Conservation (phyloP, 1,140 invertebrate genomes). For the Drosophila mauritiana region DNA sequence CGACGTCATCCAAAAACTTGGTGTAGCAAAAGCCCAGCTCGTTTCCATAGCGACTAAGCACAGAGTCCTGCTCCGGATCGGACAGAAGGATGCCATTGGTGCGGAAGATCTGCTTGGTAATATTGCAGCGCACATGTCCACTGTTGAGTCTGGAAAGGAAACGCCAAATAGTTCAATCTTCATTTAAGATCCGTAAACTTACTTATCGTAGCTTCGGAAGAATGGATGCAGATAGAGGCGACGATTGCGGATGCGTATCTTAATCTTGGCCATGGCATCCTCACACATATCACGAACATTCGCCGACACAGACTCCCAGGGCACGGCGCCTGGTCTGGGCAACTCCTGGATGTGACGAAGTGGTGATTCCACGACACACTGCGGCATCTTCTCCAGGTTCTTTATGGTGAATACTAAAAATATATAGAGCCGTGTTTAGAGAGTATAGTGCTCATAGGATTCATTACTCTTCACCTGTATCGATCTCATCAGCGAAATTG, state of each 20-base stretch:
- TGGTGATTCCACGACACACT: constrained; percentile 82
- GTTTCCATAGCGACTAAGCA: constrained; percentile 88
- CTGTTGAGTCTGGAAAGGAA: constrained; percentile 86
- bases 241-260: constrained; percentile 85
- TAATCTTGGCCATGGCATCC: constrained; percentile 86
- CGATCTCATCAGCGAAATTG: constrained; percentile 90
- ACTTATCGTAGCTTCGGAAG: constrained; percentile 89
- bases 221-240: constrained; percentile 87
- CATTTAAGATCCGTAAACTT: constrained; percentile 23
- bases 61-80: constrained; percentile 87
- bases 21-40: constrained; percentile 89
- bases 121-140: constrained; percentile 88
- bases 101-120: constrained; percentile 88
- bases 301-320: constrained; percentile 85
- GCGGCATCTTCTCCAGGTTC: constrained; percentile 88
- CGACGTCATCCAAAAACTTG: constrained; percentile 87
- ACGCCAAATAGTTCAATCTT: background rate
- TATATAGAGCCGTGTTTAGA: background rate
- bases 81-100: constrained; percentile 88
- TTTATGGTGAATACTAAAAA: constrained; percentile 88
- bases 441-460: too few species aligned
- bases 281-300: constrained; percentile 85
- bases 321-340: constrained; percentile 82
- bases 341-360: constrained; percentile 85
- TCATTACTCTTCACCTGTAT: constrained; percentile 85